Percentiles rank a stretch among this genome's conserved stretches.
Evolutionary conservation across 2,888 invertebrate genomes (phyloP).

Genomic region (Lomographa bimaculata): DNA sequence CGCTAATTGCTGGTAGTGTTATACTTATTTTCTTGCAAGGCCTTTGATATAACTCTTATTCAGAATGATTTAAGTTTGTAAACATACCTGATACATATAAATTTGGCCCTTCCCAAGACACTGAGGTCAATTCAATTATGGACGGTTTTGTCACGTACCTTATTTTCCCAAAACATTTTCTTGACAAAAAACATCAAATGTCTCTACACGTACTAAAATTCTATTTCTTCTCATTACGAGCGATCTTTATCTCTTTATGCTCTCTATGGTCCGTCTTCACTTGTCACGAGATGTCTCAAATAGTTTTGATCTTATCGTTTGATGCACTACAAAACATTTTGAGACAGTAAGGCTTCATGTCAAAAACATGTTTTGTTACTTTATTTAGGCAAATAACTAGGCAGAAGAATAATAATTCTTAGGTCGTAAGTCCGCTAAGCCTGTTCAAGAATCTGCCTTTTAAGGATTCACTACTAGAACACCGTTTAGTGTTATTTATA

Average conservation of each 20-base stretch:
- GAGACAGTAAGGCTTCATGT: conserved; percentile 7
- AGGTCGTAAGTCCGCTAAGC: too few species aligned
- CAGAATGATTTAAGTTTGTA: too few species aligned
- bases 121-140: conserved; percentile 12
- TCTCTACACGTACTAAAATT: conserved; percentile 32
- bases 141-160: conserved; percentile 20
- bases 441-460: too few species aligned
- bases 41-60: too few species aligned
- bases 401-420: too few species aligned
- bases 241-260: conserved; percentile 27
- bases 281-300: conserved; percentile 32
- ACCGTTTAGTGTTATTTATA: too few species aligned
- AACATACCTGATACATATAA: conserved; percentile 9
- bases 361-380: too few species aligned
- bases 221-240: conserved; percentile 32
- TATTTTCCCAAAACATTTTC: conserved; percentile 21
- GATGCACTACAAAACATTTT: conserved; percentile 15
- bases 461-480: too few species aligned
- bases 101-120: conserved; percentile 5
- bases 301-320: conserved; percentile 34
- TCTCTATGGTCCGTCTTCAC: conserved; percentile 22
- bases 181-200: conserved; percentile 11
- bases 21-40: too few species aligned
- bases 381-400: too few species aligned
- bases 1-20: too few species aligned